Percentiles rank a stretch among this genome's conserved stretches.
Conservation (phyloP, 2,888 invertebrate genomes). For the Epinotia brunnichana region DNA sequence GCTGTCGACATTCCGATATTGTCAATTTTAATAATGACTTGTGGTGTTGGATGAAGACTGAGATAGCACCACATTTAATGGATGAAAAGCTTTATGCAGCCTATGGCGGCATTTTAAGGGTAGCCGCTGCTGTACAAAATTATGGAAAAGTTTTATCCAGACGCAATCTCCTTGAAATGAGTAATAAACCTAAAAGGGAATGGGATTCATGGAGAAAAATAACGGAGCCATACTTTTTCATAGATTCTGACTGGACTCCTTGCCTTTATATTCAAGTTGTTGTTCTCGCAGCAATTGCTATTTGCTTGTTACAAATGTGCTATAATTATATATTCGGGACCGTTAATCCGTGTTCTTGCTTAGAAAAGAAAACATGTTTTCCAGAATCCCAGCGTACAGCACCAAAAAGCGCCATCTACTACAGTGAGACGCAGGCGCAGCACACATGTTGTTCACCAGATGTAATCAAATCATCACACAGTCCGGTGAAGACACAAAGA, state of each 20-base stretch:
- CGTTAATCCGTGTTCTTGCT: conserved; percentile 59
- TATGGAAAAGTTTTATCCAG: conserved; percentile 71
- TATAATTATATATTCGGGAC: conserved; percentile 64
- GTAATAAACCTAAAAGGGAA: conserved; percentile 49
- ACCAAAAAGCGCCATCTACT: conserved; percentile 53
- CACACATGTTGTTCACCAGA: conserved; percentile 48
- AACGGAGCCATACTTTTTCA: conserved; percentile 58
- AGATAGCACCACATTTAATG: conserved; percentile 70
- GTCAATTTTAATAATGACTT: conserved; percentile 73
- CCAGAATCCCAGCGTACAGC: conserved; percentile 56
- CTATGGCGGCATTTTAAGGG: conserved; percentile 71
- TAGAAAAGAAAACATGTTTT: conserved; percentile 42
- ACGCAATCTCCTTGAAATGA: conserved; percentile 65
- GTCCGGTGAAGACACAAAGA: conserved; percentile 61
- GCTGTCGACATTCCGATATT: conserved; percentile 72
- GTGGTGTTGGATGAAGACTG: conserved; percentile 78
- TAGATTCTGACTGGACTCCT: conserved; percentile 68
- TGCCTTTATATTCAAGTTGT: conserved; percentile 63
- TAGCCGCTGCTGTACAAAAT: conserved; percentile 75
- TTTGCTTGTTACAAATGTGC: conserved; percentile 67
- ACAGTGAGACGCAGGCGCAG: conserved; percentile 54
- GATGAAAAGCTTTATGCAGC: conserved; percentile 74
- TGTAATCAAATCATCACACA: conserved; percentile 58
- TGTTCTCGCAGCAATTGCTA: conserved; percentile 57
- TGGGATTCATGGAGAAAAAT: conserved; percentile 69